Percentiles rank a stretch among this genome's conserved stretches.
phyloP scores from a whole-genome alignment of 1,140 invertebrate genomes.

The Coelopa frigida region DNA sequence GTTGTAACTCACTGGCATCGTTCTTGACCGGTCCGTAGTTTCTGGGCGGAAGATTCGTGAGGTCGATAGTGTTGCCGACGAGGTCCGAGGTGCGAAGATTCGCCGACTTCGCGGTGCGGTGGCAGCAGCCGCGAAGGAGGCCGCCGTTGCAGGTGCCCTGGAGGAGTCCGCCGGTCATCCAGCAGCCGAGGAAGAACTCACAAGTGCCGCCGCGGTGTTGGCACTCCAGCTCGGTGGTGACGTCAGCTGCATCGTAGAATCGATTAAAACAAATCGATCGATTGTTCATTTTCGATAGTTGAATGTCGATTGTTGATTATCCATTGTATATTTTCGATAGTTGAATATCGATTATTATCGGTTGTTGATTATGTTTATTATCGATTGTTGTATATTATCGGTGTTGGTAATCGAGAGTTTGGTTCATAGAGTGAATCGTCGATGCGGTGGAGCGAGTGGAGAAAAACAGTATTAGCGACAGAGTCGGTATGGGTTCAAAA shows the following conservation, averaged over 20 bases:
- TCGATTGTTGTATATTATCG: no score
- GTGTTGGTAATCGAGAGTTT: no score
- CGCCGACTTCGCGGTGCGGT: slow-evolving; percentile 65
- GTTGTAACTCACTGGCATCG: slow-evolving; percentile 59
- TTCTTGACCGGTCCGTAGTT: slow-evolving; percentile 64
- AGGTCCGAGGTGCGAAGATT: slow-evolving; percentile 50
- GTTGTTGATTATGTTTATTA: no score
- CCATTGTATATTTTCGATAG: no score
- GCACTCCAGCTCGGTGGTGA: slow-evolving; percentile 47
- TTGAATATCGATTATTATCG: no score
- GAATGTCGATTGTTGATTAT: no score
- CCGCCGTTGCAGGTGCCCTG: slow-evolving; percentile 75
- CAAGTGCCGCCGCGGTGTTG: slow-evolving; percentile 69
- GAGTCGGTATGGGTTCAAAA: no score
- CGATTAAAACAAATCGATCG: no score
- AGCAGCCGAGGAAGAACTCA: slow-evolving; percentile 88
- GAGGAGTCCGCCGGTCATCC: slow-evolving; percentile 81
- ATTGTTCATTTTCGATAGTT: no score
- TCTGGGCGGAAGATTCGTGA: slow-evolving; percentile 44
- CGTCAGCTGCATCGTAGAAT: slow-evolving; percentile 28
- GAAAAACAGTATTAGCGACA: no score
- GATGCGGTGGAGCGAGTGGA: no score
- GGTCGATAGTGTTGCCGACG: slow-evolving; percentile 38
- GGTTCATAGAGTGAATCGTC: no score
- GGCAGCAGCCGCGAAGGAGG: slow-evolving; percentile 81